phyloP scores from a whole-genome alignment of 2,113 vertebrate species.

The Procavia capensis region DNA sequence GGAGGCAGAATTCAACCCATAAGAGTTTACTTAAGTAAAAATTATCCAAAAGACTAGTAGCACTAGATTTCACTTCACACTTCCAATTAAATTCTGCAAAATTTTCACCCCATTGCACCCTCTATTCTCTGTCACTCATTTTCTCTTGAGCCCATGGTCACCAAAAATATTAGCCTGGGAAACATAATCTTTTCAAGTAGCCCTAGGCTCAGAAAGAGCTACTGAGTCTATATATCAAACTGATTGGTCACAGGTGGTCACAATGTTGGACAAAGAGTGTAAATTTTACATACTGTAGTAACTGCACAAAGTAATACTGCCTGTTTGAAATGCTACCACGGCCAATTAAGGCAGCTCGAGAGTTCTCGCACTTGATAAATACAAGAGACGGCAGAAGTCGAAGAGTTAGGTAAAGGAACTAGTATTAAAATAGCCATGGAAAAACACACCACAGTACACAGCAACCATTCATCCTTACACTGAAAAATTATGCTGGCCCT shows the following conservation, averaged over 20 bases:
- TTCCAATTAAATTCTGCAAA: slow-evolving; percentile 21
- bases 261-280: slow-evolving; percentile 46
- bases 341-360: slow-evolving; percentile 58
- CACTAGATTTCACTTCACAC: neutral
- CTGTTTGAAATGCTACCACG: slow-evolving; percentile 2
- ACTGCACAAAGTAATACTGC: neutral
- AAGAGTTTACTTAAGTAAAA: slow-evolving; percentile 9
- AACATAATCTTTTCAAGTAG: neutral
- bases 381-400: slow-evolving; percentile 59
- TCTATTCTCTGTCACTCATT: neutral
- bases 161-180: neutral
- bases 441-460: slow-evolving; percentile 53
- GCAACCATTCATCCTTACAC: slow-evolving; percentile 67
- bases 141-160: neutral
- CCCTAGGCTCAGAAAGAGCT: neutral
- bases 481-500: slow-evolving; percentile 70
- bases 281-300: slow-evolving; percentile 48
- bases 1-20: too few species aligned
- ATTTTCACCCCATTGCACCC: neutral
- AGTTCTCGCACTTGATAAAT: slow-evolving; percentile 69
- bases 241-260: slow-evolving; percentile 58
- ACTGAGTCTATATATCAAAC: slow-evolving; percentile 20
- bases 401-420: slow-evolving; percentile 64
- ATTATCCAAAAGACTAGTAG: neutral
- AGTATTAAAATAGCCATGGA: slow-evolving; percentile 55